Evolutionary conservation across 2,888 invertebrate genomes (phyloP).

Genomic region (Acanthosepion esculentum): DNA sequence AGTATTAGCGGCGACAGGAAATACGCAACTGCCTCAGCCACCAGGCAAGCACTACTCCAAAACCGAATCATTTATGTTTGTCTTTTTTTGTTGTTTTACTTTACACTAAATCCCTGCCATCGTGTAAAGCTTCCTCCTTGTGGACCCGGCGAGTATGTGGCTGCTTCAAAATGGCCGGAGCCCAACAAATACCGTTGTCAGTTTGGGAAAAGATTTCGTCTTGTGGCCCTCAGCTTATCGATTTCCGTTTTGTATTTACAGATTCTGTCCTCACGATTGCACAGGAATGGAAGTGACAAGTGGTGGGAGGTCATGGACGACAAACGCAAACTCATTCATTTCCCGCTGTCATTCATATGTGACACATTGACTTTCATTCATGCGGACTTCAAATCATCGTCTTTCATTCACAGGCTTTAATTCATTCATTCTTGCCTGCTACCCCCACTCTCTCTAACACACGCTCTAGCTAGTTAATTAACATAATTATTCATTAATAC

Average conservation of each 20-base stretch:
- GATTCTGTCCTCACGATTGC: background rate
- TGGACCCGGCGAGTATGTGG: background rate
- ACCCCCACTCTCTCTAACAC: no score
- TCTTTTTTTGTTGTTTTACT: no score
- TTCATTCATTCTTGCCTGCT: no score
- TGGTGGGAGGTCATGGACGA: background rate
- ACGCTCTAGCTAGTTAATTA: no score
- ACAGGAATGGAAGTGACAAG: background rate
- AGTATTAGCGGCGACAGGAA: background rate
- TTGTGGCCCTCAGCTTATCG: background rate
- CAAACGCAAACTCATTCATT: background rate
- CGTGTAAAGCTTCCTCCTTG: background rate
- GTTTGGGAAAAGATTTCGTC: background rate
- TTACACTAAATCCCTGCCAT: no score
- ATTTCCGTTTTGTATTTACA: background rate
- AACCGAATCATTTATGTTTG: background rate
- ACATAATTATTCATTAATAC: no score
- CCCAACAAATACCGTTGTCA: background rate
- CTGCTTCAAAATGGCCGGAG: background rate
- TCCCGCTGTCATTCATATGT: background rate
- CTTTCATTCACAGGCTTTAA: no score
- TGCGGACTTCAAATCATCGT: no score
- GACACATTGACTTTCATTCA: background rate
- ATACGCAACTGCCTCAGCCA: background rate
- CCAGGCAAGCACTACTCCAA: background rate